phyloP scores from a whole-genome alignment of 2,113 vertebrate species.

The Gnathonemus echidnorhynchus region DNA sequence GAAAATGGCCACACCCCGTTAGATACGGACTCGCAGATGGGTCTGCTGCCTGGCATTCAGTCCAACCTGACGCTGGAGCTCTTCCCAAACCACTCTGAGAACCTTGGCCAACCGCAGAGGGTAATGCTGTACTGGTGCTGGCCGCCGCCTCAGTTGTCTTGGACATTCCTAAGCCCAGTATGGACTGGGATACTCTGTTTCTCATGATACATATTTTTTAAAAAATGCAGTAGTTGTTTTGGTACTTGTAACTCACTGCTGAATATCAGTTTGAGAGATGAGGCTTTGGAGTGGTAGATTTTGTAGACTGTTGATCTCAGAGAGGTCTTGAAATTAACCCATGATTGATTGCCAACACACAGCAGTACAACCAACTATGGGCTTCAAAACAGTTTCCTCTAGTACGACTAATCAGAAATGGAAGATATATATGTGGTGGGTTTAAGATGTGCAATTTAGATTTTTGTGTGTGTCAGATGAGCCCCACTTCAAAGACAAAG shows the following conservation, averaged over 20 bases:
- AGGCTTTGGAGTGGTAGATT: background rate
- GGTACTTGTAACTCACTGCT: background rate
- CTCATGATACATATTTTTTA: background rate
- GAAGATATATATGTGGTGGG: background rate
- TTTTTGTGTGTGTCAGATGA: conserved; percentile 59
- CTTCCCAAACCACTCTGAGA: conserved; percentile 84
- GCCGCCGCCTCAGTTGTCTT: background rate
- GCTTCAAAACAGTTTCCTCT: background rate
- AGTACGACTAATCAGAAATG: background rate
- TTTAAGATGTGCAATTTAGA: background rate
- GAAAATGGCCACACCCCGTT: conserved; percentile 80
- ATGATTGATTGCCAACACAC: background rate
- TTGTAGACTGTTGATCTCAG: background rate
- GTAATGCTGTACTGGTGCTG: conserved; percentile 49
- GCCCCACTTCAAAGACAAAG: conserved; percentile 79
- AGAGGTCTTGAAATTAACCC: background rate
- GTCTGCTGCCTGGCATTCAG: conserved; percentile 75
- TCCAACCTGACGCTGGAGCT: conserved; percentile 84
- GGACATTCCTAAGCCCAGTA: background rate
- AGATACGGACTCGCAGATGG: conserved; percentile 80
- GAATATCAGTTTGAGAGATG: background rate
- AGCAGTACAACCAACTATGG: background rate
- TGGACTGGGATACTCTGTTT: background rate
- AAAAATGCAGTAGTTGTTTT: background rate
- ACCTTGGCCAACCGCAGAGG: conserved; percentile 78